Percentiles rank a stretch among this genome's conserved stretches.
Conservation (phyloP, 1,140 invertebrate species). For the Brachionus angularis region DNA sequence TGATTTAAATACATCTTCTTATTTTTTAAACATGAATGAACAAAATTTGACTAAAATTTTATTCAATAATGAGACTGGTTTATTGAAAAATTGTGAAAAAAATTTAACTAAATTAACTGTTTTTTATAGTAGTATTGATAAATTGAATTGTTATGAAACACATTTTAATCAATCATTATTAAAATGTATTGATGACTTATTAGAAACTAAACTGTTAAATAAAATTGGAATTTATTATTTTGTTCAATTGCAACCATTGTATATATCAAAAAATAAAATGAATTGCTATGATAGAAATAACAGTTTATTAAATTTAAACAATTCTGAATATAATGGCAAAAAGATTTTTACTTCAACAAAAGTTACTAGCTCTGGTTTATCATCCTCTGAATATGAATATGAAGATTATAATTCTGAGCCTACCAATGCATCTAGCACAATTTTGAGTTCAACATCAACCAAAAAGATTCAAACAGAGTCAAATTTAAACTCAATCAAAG, state of each 20-base stretch:
- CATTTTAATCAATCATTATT: conserved; percentile 10
- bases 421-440: no score
- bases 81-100: conserved; percentile 18
- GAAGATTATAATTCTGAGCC: no score
- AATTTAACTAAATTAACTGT: conserved; percentile 36
- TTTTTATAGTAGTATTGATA: conserved; percentile 9
- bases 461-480: no score
- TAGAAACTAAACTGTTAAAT: conserved; percentile 25
- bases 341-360: no score
- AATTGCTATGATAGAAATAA: conserved; percentile 9
- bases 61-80: neutral
- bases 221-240: conserved; percentile 22
- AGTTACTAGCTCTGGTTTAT: no score
- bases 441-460: no score
- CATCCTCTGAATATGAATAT: no score
- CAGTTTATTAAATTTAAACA: neutral
- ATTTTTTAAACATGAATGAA: no score
- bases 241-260: conserved; percentile 41
- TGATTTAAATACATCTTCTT: no score
- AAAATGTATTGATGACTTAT: conserved; percentile 28
- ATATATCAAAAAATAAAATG: conserved; percentile 22
- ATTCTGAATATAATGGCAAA: no score
- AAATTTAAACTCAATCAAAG: no score
- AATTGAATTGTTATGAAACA: conserved; percentile 15
- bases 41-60: no score